Base-by-base conservation (phyloP, 2,797 vertebrate species). In the Melanotaenia maccullochi region DNA sequence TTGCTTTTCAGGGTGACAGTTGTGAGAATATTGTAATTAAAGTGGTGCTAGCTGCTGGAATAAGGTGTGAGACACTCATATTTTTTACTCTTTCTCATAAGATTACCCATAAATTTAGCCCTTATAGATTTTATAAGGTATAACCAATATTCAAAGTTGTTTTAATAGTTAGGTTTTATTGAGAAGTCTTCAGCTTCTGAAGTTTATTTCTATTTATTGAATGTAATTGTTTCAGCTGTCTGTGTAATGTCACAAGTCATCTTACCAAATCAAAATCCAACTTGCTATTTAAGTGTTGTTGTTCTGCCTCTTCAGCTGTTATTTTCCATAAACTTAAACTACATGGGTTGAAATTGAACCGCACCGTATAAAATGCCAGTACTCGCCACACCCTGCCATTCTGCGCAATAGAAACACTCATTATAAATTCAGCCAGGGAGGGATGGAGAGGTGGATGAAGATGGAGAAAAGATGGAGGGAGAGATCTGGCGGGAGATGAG, bases 341-440 rank as follows among this genome's bases (percentile, higher is more conserved):
- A 36, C 9, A 25, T 4, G 25, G 65, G 63, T 24, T 44, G 42
- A 60, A 75, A 75, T 3, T 36, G 59, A 74, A 68, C 56, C 64
- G 9, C 1, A 18, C 36, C 51, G 57, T 65, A 9, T 65, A 42
- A 74, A 76, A 80, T 78, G 68, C 80, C 73, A 77, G 80, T 1
- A 0, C 61, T 47, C 44, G 81, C 89, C 91, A 89, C 93, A 89
- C 90, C 92, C 91, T 85, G 76, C 83, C 82, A 70, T 68, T 81
- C 86, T 83, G 87, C 85, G 54, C 78, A 79, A 7, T 20, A 74
- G 59, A 68, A 74, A 64, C 63, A 20, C 72, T 86, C 87, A 90
- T 88, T 86, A 89, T 13, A 62, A 69, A 87, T 89, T 85, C 78
- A 85, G 76, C 75, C 84, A 16, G 49, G 62, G 30, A 78, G 73